Percentiles rank a stretch among this genome's conserved stretches.
phyloP scores from a whole-genome alignment of 2,797 vertebrate species.

The Okamejei kenojei region DNA sequence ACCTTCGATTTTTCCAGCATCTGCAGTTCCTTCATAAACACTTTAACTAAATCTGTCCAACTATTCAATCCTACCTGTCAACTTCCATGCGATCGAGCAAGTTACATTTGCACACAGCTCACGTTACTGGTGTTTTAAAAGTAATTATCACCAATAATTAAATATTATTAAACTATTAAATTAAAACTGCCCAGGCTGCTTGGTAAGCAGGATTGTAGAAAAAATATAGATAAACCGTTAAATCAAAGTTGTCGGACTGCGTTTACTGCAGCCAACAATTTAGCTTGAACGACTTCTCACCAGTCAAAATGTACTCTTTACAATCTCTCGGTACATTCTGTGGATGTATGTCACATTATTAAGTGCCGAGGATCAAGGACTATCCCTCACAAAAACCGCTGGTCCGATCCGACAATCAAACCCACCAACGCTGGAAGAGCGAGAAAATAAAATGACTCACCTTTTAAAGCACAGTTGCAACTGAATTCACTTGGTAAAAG shows the following conservation, averaged over 20 bases:
- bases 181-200: not conserved
- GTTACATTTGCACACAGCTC: not conserved
- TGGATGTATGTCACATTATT: not conserved
- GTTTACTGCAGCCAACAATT: conserved; percentile 6
- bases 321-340: not conserved
- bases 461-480: conserved; percentile 11
- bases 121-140: not conserved
- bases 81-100: not conserved
- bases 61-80: not conserved
- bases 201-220: not conserved
- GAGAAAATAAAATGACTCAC: conserved; percentile 7
- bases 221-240: not conserved
- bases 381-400: not conserved
- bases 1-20: too few relatives aligned
- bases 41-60: not conserved
- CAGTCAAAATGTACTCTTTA: not conserved
- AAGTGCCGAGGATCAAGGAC: not conserved
- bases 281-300: not conserved
- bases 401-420: not conserved
- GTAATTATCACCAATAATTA: not conserved
- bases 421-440: not conserved
- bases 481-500: conserved; percentile 20
- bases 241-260: not conserved
- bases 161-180: not conserved
- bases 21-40: too few relatives aligned